Evolutionary conservation across 2,113 vertebrate species (phyloP).

Genomic region (Ahaetulla prasina): DNA sequence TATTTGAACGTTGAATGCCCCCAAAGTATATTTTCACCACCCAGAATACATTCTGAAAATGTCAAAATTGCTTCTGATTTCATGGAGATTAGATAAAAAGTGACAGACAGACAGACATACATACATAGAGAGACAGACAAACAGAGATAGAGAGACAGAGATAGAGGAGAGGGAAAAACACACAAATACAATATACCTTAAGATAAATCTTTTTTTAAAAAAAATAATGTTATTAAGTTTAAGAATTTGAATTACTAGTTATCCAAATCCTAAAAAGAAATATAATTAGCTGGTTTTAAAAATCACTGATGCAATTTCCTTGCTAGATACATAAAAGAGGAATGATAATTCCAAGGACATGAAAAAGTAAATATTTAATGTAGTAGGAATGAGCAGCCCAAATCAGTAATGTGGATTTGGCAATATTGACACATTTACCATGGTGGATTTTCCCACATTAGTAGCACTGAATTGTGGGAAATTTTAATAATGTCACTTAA

Average conservation of each 20-base stretch:
- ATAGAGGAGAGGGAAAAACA: not conserved
- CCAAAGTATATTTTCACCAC: not conserved
- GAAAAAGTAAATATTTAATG: slow-evolving; percentile 44
- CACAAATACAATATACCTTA: not conserved
- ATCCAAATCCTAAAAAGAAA: slow-evolving; percentile 28
- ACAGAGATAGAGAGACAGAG: too few relatives aligned
- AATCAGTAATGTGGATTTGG: slow-evolving; percentile 39
- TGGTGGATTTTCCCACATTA: slow-evolving; percentile 37
- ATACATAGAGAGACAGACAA: too few relatives aligned
- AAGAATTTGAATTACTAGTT: slow-evolving; percentile 1
- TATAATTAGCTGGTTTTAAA: slow-evolving; percentile 11
- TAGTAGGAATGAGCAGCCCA: slow-evolving; percentile 37
- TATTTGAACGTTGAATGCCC: too few relatives aligned
- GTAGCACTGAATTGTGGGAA: slow-evolving; percentile 31
- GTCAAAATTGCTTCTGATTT: not conserved
- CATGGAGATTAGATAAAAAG: too few relatives aligned
- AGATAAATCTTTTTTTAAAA: not conserved
- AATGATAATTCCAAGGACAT: slow-evolving; percentile 17
- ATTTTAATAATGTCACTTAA: slow-evolving; percentile 51
- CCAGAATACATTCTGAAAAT: not conserved
- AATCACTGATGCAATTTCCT: not conserved
- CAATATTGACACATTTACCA: slow-evolving; percentile 48
- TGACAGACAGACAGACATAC: too few relatives aligned
- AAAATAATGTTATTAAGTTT: not conserved
- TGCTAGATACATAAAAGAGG: slow-evolving; percentile 3